A percentile compares a stretch with the other conserved stretches of the same genome.
phyloP scores from a whole-genome alignment of 2,113 vertebrate genomes.

The Anolis carolinensis region DNA sequence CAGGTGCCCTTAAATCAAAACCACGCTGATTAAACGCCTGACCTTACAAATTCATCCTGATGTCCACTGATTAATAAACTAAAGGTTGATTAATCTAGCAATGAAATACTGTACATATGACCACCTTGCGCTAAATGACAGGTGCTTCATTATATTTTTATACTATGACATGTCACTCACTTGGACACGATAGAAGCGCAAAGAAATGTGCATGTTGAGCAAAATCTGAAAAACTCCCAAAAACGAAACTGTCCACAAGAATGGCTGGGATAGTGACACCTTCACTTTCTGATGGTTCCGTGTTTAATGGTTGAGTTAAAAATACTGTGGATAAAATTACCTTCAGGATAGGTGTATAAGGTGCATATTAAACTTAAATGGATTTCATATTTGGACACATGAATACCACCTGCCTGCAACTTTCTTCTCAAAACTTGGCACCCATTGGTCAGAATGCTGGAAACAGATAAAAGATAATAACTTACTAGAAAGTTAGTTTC shows the following conservation, averaged over 20 bases:
- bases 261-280: too few relatives aligned
- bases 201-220: too few relatives aligned
- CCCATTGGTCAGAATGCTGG: background rate
- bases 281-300: too few relatives aligned
- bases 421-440: background rate
- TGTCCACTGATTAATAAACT: background rate
- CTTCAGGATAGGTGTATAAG: too few relatives aligned
- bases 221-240: too few relatives aligned
- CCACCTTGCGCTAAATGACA: background rate
- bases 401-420: background rate
- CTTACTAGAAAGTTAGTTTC: background rate
- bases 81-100: background rate
- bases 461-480: background rate
- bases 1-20: background rate
- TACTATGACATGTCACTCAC: background rate
- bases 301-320: too few relatives aligned
- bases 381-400: background rate
- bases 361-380: background rate
- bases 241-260: too few relatives aligned
- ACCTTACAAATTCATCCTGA: background rate
- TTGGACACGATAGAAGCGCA: too few relatives aligned
- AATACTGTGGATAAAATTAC: too few relatives aligned
- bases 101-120: background rate
- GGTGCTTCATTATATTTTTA: background rate
- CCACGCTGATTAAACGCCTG: background rate